phyloP scores from a whole-genome alignment of 64 coral and sea anemone species.

The Platygyra sinensis region DNA sequence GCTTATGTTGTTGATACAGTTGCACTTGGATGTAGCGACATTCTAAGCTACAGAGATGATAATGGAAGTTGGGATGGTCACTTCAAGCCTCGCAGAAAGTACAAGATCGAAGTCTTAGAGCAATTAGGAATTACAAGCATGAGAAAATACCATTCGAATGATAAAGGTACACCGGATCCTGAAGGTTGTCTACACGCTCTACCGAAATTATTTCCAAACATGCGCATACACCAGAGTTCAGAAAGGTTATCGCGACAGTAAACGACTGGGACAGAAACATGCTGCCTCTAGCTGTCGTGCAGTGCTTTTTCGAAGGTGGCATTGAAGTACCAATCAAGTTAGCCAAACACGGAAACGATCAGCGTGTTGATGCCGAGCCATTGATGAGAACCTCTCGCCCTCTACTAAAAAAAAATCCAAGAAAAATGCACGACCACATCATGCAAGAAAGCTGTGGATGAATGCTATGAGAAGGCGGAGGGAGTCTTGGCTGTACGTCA shows the following conservation, averaged over 20 bases:
- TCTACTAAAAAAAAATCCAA: slow-evolving; percentile 34
- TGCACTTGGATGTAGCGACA: slow-evolving; percentile 30
- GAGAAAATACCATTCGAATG: no score
- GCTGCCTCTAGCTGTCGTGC: slow-evolving; percentile 47
- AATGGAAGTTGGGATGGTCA: slow-evolving; percentile 66
- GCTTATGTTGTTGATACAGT: slow-evolving; percentile 49
- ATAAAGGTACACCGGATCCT: no score
- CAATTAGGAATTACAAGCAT: neutral
- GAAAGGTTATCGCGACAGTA: slow-evolving; percentile 61
- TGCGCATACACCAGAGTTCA: slow-evolving; percentile 55
- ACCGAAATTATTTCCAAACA: slow-evolving; percentile 56
- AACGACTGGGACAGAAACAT: slow-evolving; percentile 23
- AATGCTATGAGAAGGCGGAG: slow-evolving; percentile 68
- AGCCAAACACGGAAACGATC: slow-evolving; percentile 61
- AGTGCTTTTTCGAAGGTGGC: slow-evolving; percentile 63
- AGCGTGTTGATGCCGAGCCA: slow-evolving; percentile 31
- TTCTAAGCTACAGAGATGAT: slow-evolving; percentile 55
- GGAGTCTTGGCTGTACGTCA: neutral
- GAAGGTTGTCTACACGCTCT: slow-evolving; percentile 47
- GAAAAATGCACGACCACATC: slow-evolving; percentile 47
- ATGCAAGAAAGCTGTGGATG: slow-evolving; percentile 53
- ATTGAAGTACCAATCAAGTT: slow-evolving; percentile 55
- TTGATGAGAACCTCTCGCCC: slow-evolving; percentile 58
- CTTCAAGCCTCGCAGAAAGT: slow-evolving; percentile 55
- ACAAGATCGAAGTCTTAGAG: slow-evolving; percentile 43